Evolutionary conservation across 1,140 invertebrate species (phyloP).

Genomic region (Caenorhabditis briggsae): DNA sequence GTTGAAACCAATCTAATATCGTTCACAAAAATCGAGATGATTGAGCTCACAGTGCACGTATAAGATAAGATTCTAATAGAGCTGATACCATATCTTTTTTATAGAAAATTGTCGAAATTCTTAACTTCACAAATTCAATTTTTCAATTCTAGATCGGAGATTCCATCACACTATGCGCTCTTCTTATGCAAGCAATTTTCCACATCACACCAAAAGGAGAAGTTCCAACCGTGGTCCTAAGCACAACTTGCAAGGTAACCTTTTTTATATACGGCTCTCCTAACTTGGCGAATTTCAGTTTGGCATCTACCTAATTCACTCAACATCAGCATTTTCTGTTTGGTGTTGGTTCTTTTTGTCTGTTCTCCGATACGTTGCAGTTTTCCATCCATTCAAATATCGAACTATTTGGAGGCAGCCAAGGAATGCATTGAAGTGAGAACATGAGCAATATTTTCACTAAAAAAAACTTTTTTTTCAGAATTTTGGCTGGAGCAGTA

Average conservation of each 20-base stretch:
- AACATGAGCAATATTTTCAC: too few relatives aligned
- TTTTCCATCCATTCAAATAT: constrained; percentile 75
- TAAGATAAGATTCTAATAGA: too few relatives aligned
- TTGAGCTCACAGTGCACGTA: too few relatives aligned
- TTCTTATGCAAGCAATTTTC: constrained; percentile 71
- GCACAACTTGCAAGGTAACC: constrained; percentile 73
- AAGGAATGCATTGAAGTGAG: constrained; percentile 68
- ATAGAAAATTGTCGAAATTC: background rate
- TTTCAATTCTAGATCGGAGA: constrained; percentile 65
- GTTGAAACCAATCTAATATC: too few relatives aligned
- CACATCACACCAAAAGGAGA: constrained; percentile 66
- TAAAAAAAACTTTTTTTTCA: too few relatives aligned
- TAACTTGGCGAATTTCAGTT: constrained; percentile 60
- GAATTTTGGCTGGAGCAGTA: constrained; percentile 64
- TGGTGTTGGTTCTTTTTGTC: constrained; percentile 74
- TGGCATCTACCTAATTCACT: constrained; percentile 73
- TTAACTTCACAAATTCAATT: background rate
- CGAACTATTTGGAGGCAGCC: constrained; percentile 74
- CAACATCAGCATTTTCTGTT: constrained; percentile 76
- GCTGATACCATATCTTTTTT: too few relatives aligned
- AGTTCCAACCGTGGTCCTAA: constrained; percentile 47
- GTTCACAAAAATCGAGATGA: too few relatives aligned
- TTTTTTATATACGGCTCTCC: background rate
- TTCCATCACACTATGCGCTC: constrained; percentile 72
- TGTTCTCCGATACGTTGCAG: constrained; percentile 73